Evolutionary conservation across 2,888 invertebrate species (phyloP).

Genomic region (Cynaeus angustus): DNA sequence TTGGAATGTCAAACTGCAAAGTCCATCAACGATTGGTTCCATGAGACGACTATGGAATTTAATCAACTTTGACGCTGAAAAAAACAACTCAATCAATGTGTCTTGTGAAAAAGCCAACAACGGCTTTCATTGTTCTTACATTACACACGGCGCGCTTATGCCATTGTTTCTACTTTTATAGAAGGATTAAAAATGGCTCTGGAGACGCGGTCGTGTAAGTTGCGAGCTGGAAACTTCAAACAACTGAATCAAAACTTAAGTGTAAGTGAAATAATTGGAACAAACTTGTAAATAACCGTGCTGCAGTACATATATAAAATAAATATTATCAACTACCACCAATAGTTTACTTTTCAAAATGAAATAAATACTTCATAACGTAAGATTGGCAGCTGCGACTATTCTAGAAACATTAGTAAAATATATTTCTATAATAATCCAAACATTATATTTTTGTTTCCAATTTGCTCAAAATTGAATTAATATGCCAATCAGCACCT

Average conservation of each 20-base stretch:
- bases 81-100: background rate
- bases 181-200: too few relatives aligned
- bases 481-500: background rate
- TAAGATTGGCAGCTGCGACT: background rate
- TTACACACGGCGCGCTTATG: background rate
- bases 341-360: too few relatives aligned
- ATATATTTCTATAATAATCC: too few relatives aligned
- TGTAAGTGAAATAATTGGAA: too few relatives aligned
- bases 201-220: too few relatives aligned
- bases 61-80: slow-evolving; percentile 14
- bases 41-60: slow-evolving; percentile 20
- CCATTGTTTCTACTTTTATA: too few relatives aligned
- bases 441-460: background rate
- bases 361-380: background rate
- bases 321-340: too few relatives aligned
- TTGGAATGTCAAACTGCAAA: slow-evolving; percentile 6
- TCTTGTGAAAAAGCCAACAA: background rate
- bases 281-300: too few relatives aligned
- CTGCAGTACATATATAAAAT: too few relatives aligned
- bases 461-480: background rate
- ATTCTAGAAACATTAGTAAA: background rate
- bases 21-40: slow-evolving; percentile 20
- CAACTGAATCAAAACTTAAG: too few relatives aligned
- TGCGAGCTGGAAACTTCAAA: too few relatives aligned
- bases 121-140: background rate